Conservation (phyloP, 1,140 invertebrate species). For the Scaptomyza montana region DNA sequence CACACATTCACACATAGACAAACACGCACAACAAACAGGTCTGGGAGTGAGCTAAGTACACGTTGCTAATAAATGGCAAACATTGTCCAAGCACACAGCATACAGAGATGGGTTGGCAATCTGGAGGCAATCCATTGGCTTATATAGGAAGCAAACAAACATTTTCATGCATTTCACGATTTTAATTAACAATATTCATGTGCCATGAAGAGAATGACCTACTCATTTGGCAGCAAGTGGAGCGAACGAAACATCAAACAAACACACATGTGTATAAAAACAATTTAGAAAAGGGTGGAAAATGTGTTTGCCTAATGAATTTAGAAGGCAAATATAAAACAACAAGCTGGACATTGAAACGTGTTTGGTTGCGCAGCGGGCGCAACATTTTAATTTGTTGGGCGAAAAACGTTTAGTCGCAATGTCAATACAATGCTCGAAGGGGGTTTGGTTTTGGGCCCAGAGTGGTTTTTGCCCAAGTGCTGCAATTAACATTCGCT, state of each 20-base stretch:
- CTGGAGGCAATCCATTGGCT: conserved; percentile 46
- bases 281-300: conserved; percentile 12
- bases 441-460: neutral
- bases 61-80: conserved; percentile 76
- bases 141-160: conserved; percentile 56
- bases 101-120: conserved; percentile 16
- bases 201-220: conserved; percentile 3
- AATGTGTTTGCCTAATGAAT: conserved; percentile 52
- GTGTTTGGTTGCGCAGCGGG: conserved; percentile 10
- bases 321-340: conserved; percentile 28
- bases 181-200: conserved; percentile 82
- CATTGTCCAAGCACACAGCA: conserved; percentile 58
- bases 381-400: conserved; percentile 55
- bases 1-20: neutral
- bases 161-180: conserved; percentile 79
- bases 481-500: conserved; percentile 48
- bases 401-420: conserved; percentile 35
- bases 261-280: conserved; percentile 5
- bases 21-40: too few species aligned
- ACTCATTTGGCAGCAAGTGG: conserved; percentile 5
- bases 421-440: conserved; percentile 22
- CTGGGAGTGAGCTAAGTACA: conserved; percentile 30
- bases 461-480: neutral
- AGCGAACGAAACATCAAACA: conserved; percentile 21
- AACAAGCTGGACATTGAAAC: conserved; percentile 13